A percentile compares a stretch with the other conserved stretches of the same genome.
These are phyloP conservation scores for Pachycephus smyrnensis DNA, from an alignment of 2,888 invertebrate genomes.

Conservation along the genomic window DNA sequence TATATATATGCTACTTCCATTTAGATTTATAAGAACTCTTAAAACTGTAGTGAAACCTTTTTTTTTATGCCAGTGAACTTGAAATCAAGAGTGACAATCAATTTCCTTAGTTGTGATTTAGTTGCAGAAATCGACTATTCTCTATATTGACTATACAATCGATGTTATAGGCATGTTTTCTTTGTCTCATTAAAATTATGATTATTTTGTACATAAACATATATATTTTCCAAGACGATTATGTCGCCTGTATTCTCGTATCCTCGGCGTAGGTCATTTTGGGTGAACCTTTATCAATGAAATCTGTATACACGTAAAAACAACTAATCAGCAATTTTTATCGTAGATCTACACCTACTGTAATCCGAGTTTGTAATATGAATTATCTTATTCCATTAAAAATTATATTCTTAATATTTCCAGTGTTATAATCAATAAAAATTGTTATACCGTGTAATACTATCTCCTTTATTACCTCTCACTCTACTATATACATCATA, in stretches of 20 bases:
- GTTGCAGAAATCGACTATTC: not conserved
- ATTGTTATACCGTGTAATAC: slow-evolving; percentile 61
- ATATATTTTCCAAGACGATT: not conserved
- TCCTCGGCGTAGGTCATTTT: not conserved
- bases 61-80: not conserved
- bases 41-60: not conserved
- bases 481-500: not conserved
- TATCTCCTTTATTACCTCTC: slow-evolving; percentile 8
- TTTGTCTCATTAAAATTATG: not conserved
- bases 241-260: not conserved
- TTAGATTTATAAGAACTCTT: not conserved
- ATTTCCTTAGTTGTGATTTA: not conserved
- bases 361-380: slow-evolving; percentile 62
- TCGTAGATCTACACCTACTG: slow-evolving; percentile 45
- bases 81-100: not conserved
- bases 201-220: slow-evolving; percentile 2
- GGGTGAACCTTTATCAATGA: not conserved
- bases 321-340: not conserved
- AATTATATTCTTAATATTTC: slow-evolving; percentile 67
- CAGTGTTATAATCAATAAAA: slow-evolving; percentile 65
- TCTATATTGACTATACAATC: not conserved
- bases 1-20: not conserved
- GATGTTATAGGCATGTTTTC: not conserved
- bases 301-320: not conserved
- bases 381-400: slow-evolving; percentile 60